Evolutionary conservation across 2,888 invertebrate genomes (phyloP).

Genomic region (Tetragonisca angustula): DNA sequence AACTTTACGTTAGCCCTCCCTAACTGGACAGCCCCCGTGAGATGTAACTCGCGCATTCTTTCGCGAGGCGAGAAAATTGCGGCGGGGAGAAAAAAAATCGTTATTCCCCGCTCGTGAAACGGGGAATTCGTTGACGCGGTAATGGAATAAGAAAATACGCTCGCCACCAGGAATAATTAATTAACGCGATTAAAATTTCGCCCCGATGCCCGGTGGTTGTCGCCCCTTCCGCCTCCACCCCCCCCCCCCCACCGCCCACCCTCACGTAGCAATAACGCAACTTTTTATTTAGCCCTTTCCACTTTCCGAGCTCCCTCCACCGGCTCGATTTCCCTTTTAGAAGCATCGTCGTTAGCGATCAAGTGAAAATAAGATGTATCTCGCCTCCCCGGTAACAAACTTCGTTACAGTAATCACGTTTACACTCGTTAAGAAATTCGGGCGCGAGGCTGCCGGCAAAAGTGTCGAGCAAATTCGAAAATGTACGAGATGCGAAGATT

Average conservation of each 20-base stretch:
- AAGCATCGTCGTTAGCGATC: not conserved
- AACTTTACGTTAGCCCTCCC: conserved; percentile 48
- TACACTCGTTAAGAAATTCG: conserved; percentile 2
- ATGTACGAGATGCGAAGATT: not conserved
- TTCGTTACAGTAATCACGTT: conserved; percentile 31
- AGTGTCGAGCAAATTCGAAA: not conserved
- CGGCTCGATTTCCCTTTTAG: not conserved
- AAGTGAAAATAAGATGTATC: conserved; percentile 16
- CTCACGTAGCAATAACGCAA: not conserved
- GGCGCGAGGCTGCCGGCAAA: no score
- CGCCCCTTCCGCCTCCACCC: not conserved
- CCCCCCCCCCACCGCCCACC: no score
- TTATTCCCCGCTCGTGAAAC: conserved; percentile 19
- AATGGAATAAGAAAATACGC: conserved; percentile 48
- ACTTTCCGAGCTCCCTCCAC: not conserved
- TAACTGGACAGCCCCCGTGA: not conserved
- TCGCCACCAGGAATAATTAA: conserved; percentile 43
- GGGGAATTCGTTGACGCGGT: conserved; percentile 31
- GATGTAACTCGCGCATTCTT: conserved; percentile 48
- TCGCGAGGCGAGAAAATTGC: conserved; percentile 13
- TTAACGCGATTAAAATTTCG: conserved; percentile 39
- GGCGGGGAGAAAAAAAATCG: conserved; percentile 10
- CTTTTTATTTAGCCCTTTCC: conserved; percentile 16
- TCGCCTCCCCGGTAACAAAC: not conserved
- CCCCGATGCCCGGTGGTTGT: not conserved